Percentiles rank a stretch among this genome's conserved stretches.
These are phyloP conservation scores for Drosophila rubida DNA, from an alignment of 2,888 invertebrate species.

Conservation along the genomic window DNA sequence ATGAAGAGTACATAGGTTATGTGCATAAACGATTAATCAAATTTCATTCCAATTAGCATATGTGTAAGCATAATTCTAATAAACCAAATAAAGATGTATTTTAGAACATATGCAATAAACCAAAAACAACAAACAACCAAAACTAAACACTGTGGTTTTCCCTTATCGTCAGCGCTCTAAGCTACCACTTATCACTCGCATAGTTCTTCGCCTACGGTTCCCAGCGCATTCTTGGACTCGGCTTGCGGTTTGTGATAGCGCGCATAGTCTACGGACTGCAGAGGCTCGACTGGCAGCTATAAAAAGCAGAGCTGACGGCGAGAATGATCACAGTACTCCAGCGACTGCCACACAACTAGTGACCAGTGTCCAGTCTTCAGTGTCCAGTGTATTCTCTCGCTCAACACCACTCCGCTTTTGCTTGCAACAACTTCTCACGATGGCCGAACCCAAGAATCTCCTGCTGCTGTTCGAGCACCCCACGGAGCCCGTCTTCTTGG, in stretches of 20 bases:
- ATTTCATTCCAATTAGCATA: constrained; percentile 71
- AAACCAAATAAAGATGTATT: constrained; percentile 68
- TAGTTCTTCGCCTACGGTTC: constrained; percentile 14
- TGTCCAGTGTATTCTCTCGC: constrained; percentile 1
- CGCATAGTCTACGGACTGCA: background rate
- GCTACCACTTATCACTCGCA: constrained; percentile 36
- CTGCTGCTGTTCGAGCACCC: constrained; percentile 91
- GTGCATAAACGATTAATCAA: constrained; percentile 55
- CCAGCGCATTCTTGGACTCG: constrained; percentile 21
- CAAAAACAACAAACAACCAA: constrained; percentile 16
- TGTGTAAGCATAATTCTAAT: constrained; percentile 50
- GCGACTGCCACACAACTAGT: constrained; percentile 20
- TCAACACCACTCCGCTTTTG: background rate
- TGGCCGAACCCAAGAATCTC: constrained; percentile 86
- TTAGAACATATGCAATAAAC: constrained; percentile 66
- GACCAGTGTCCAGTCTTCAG: constrained; percentile 1
- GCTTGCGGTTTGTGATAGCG: constrained; percentile 48
- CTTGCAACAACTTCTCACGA: constrained; percentile 23
- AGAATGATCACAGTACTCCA: constrained; percentile 61
- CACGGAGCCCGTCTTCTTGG: constrained; percentile 91
- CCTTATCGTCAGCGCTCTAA: constrained; percentile 37
- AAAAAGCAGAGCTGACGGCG: constrained; percentile 30
- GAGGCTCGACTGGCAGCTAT: constrained; percentile 39
- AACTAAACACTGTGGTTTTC: constrained; percentile 55
- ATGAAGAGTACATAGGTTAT: constrained; percentile 23